Base-by-base conservation (phyloP, 2,888 invertebrate genomes). In the Cetonia aurata region DNA sequence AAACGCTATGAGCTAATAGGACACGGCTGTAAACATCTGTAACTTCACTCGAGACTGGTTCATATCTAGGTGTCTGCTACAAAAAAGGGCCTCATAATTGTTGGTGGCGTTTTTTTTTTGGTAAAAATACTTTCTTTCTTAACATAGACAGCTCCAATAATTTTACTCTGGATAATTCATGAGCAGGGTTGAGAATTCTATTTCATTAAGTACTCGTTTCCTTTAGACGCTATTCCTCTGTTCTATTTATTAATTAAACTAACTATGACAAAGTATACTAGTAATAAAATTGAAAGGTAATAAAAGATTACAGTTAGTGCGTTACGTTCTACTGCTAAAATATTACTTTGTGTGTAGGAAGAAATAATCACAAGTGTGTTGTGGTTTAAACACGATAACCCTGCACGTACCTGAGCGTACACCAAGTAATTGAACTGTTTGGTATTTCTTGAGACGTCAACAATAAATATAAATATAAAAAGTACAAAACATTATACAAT, bases 391-490 rank as follows among this genome's bases (percentile, higher is more conserved):
- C 37, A 65, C 50, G 50, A 65, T 50, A 65, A 65, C 62, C 62
- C 62, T 65, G 62, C 62, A 65, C 62, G 50, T 50, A 65, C 62
- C 62, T 65, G 62, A 65, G 62, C 62, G 50, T 65, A 50, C 62
- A 65, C 50, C 50, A 65, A 65, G 50, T 65, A 65, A 65, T 65
- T 65, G 50, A 65, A 65, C 50, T 65, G 62, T 65, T 65, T 41
- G 50, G 62, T 65, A 50, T 50, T 65, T 65, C 62, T 65, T 50
- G 25, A 65, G 37, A 37, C 41, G 33, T 65, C 50, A 65, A 65
- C 62, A 50, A 48, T 65, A 52, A 46, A 52, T 19, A 37, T 62
- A 33, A 44, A 48, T 17, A 62, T 48, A 33, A 50, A 41, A 60
- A n/a, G 37, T 65, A 37, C 10, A 46, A 60, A 25, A n/a, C 50